A percentile compares a stretch with the other conserved stretches of the same genome.
These are phyloP conservation scores for Leucophenga varia DNA, from an alignment of 1,140 invertebrate species.

Conservation along the genomic window DNA sequence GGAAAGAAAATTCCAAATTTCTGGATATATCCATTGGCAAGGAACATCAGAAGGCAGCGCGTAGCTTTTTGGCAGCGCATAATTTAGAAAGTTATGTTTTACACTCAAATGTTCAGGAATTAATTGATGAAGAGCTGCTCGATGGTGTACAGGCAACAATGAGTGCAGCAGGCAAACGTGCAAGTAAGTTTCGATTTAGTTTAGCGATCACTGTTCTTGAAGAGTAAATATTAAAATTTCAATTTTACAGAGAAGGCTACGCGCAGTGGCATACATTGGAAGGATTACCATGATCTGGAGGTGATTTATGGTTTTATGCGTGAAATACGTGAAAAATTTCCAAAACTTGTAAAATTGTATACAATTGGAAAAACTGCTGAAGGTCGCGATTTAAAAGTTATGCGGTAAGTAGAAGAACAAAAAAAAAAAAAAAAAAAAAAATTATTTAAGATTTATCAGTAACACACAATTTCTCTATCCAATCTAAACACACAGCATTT, in stretches of 20 bases:
- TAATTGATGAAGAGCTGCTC: constrained; percentile 57
- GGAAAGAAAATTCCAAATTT: constrained; percentile 53
- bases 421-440: too few relatives aligned
- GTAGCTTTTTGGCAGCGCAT: constrained; percentile 33
- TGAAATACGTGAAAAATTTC: constrained; percentile 67
- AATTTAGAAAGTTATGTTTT: constrained; percentile 29
- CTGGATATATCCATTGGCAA: constrained; percentile 45
- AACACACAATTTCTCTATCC: neutral
- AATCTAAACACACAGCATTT: constrained; percentile 27
- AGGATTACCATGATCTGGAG: constrained; percentile 68
- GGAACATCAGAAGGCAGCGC: constrained; percentile 40
- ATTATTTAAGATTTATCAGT: too few relatives aligned
- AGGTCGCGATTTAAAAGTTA: constrained; percentile 67
- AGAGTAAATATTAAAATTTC: neutral
- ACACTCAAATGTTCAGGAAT: constrained; percentile 28
- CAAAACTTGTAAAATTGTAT: constrained; percentile 64
- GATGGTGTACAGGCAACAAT: constrained; percentile 20
- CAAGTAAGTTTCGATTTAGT: constrained; percentile 36
- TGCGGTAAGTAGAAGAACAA: constrained; percentile 42
- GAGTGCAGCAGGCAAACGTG: constrained; percentile 11
- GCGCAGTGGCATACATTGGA: constrained; percentile 65
- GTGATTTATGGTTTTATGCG: constrained; percentile 69
- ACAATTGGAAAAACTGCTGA: constrained; percentile 72
- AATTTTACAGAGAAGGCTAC: constrained; percentile 33
- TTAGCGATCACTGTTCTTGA: neutral